phyloP scores from a whole-genome alignment of 2,888 invertebrate species.

The Trichopoda pennipes region DNA sequence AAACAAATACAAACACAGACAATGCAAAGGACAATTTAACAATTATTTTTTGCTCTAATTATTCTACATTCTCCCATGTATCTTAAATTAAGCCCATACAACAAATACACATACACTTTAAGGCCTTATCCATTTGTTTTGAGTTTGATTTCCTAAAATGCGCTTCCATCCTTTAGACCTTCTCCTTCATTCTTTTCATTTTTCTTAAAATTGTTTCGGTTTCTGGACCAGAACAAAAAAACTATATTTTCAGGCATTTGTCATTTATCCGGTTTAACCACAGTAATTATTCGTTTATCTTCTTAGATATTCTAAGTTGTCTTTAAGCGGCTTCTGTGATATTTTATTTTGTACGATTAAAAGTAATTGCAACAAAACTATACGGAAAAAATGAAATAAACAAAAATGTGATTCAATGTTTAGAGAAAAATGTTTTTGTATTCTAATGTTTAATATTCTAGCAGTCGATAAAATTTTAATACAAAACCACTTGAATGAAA shows the following conservation, averaged over 20 bases:
- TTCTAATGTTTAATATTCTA: too few species aligned
- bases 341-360: slow-evolving; percentile 24
- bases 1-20: slow-evolving; percentile 9
- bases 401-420: background rate
- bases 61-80: slow-evolving; percentile 46
- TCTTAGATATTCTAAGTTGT: slow-evolving; percentile 57
- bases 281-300: slow-evolving; percentile 67
- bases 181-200: slow-evolving; percentile 2
- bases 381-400: background rate
- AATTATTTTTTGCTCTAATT: slow-evolving; percentile 68
- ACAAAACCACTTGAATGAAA: too few species aligned
- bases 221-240: slow-evolving; percentile 14
- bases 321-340: slow-evolving; percentile 64
- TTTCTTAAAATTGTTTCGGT: slow-evolving; percentile 9
- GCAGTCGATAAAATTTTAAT: too few species aligned
- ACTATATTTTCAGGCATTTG: slow-evolving; percentile 66
- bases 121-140: slow-evolving; percentile 8
- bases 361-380: background rate
- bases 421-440: background rate
- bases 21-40: slow-evolving; percentile 65
- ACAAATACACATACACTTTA: background rate
- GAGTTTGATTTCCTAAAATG: slow-evolving; percentile 30
- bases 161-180: slow-evolving; percentile 2
- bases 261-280: slow-evolving; percentile 69
- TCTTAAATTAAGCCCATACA: slow-evolving; percentile 1